Evolutionary conservation across 2,888 invertebrate species (phyloP), one percentile per base, ranked within the genome.

Genomic region (Orgyia antiqua): DNA sequence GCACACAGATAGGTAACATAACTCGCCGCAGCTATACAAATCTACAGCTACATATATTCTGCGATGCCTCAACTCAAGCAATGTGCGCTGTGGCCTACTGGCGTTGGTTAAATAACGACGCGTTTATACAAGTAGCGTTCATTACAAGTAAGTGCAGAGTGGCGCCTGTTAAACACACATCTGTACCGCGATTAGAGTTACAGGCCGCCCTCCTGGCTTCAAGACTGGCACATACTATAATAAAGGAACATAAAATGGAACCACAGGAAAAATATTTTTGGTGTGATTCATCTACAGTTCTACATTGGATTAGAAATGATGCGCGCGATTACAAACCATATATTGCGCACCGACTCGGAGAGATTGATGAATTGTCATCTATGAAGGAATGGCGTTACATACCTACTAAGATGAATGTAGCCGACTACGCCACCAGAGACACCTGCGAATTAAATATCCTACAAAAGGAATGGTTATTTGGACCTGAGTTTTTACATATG

Each of bases 41-140:
- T 33, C 35, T n/a, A n/a, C n/a, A n/a, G n/a, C n/a, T n/a, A n/a
- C n/a, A n/a, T n/a, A n/a, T n/a, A n/a, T n/a, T n/a, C 11, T 35
- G 35, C 18, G 45, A 33, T n/a, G 31, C 29, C 1, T 33, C 38
- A 4, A 18, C 13, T 2, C 17, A 26, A 2, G 33, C 39, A 3
- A 23, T 30, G 20, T 24, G 25, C 15, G 21, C 21, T n/a, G 42
- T 42, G 2, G 36, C 38, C 1, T 49, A 36, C 23, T 31, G 43
- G 31, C 28, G 42, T 3, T 33, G 27, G 25, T 26, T 17, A 17
- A 17, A 26, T n/a, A 8, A 15, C 10, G 17, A 26, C 9, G 17
- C 21, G 27, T 10, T 17, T 9, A 15, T 10, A n/a, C 9, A 10
- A 5, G 26, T 13, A 17, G 15, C 15, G 9, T 19, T 19, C 19